These are phyloP conservation scores for Callaeas wilsoni DNA, from an alignment of 2,113 vertebrate genomes.

Conservation along the genomic window DNA sequence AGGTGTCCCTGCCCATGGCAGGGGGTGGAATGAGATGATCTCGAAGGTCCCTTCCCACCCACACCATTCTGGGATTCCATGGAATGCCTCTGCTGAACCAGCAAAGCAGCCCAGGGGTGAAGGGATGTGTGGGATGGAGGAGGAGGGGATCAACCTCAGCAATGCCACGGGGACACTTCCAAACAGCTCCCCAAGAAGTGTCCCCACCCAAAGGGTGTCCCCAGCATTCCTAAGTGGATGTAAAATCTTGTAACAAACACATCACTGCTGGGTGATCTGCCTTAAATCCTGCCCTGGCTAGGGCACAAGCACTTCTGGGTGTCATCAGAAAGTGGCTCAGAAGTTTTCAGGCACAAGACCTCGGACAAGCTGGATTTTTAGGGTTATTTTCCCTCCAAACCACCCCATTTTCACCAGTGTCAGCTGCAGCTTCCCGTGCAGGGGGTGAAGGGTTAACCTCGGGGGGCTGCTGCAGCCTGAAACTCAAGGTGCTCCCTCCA, in stretches of 20 bases:
- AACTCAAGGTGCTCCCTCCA: slow-evolving; percentile 18
- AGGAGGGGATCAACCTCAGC: not conserved
- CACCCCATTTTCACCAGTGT: fast-evolving
- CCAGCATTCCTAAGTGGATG: fast-evolving
- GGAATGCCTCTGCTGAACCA: not conserved
- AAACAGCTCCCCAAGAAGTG: not conserved
- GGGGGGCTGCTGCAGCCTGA: not conserved
- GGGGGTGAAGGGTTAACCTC: slow-evolving; percentile 2
- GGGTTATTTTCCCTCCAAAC: not conserved
- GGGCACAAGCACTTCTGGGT: not conserved
- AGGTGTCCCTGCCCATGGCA: not conserved
- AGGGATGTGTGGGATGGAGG: not conserved
- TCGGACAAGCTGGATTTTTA: not conserved
- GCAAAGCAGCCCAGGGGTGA: not conserved
- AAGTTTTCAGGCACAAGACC: not conserved
- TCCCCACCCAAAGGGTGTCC: not conserved
- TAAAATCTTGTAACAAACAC: not conserved
- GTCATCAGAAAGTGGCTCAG: not conserved
- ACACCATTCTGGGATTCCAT: no score
- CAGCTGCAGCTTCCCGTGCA: not conserved
- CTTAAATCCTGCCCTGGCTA: not conserved
- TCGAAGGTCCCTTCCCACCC: not conserved
- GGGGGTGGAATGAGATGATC: no score
- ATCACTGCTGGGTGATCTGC: not conserved
- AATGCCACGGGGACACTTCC: not conserved